These are phyloP conservation scores for Globicephala melas DNA, from an alignment of 2,113 vertebrate genomes.

Conservation along the genomic window DNA sequence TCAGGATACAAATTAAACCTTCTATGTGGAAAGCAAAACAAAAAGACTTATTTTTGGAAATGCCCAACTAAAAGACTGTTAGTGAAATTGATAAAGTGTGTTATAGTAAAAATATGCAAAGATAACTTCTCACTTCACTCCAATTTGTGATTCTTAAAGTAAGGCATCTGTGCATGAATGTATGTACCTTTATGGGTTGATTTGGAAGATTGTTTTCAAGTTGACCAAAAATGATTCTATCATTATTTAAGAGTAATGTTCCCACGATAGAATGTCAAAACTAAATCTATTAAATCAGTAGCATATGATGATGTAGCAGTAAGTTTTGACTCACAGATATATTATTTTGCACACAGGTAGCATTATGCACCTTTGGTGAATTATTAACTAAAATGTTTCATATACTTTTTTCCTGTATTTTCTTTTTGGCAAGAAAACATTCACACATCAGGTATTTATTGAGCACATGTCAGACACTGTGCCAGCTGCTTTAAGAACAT, in stretches of 20 bases:
- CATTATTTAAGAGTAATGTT: not conserved
- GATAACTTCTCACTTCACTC: not conserved
- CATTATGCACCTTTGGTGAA: not conserved
- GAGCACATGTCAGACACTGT: not conserved
- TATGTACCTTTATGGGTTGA: not conserved
- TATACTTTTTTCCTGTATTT: not conserved
- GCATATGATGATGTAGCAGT: not conserved
- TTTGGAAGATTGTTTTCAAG: not conserved
- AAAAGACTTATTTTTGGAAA: not conserved
- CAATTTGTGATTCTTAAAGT: not conserved
- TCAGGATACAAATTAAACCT: not conserved
- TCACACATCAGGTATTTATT: not conserved
- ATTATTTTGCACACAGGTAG: not conserved
- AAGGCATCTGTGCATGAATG: not conserved
- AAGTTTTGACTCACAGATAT: constrained; percentile 10
- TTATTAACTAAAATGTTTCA: not conserved
- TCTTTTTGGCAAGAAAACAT: not conserved
- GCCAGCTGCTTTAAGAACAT: not conserved
- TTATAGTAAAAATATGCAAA: not conserved
- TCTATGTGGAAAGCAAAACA: not conserved
- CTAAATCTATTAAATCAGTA: not conserved
- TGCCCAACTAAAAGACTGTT: not conserved
- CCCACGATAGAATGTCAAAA: not conserved
- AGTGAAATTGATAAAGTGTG: not conserved
- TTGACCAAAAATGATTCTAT: constrained; percentile 16